These are phyloP conservation scores for Streblospio benedicti DNA, from an alignment of 1,140 invertebrate genomes.

Conservation along the genomic window DNA sequence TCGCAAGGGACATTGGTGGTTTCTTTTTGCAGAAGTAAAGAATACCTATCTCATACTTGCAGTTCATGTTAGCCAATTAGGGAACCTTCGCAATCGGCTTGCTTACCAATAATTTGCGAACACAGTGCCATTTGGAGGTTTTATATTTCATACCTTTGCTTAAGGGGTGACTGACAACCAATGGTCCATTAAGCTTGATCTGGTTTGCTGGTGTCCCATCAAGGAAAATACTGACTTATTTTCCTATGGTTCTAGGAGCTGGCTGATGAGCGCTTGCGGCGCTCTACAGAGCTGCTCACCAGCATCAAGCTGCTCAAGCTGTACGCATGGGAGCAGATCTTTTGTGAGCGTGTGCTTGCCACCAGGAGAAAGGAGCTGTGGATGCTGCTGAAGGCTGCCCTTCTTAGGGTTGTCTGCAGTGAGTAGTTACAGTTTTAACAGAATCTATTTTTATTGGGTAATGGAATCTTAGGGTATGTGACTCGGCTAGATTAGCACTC, in stretches of 20 bases:
- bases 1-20: background rate
- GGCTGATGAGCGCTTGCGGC: constrained; percentile 61
- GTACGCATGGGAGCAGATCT: constrained; percentile 70
- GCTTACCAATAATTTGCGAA: background rate
- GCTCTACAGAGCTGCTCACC: constrained; percentile 69
- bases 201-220: too few relatives aligned
- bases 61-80: too few relatives aligned
- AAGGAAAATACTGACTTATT: too few relatives aligned
- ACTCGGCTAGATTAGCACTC: too few relatives aligned
- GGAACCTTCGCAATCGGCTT: background rate
- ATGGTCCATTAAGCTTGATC: too few relatives aligned
- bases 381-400: constrained; percentile 62
- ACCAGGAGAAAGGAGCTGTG: constrained; percentile 63
- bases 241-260: constrained; percentile 26
- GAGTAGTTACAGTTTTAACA: too few relatives aligned
- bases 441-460: too few relatives aligned
- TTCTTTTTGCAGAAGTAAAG: background rate
- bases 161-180: too few relatives aligned
- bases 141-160: background rate
- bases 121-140: background rate
- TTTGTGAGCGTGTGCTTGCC: constrained; percentile 57
- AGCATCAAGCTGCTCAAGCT: constrained; percentile 74
- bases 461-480: too few relatives aligned
- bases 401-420: constrained; percentile 55
- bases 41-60: background rate